phyloP scores from a whole-genome alignment of 2,797 vertebrate species.

The Melanotaenia pygmaea region DNA sequence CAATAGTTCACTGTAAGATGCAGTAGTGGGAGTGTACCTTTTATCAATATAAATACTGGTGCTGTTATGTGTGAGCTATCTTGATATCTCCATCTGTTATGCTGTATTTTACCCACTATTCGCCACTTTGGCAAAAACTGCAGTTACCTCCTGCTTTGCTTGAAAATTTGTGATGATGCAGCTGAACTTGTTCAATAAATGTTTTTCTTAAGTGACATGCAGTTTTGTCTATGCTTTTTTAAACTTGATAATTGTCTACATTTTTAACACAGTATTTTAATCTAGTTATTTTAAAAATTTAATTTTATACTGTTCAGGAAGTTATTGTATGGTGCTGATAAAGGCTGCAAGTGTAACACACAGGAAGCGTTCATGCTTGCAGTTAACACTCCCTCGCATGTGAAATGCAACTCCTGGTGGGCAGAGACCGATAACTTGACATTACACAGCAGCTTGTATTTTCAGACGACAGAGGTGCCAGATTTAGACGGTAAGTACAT shows the following conservation, averaged over 20 bases:
- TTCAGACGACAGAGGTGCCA: slow-evolving; percentile 30
- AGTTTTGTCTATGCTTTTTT: background rate
- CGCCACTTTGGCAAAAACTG: slow-evolving; percentile 41
- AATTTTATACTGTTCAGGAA: slow-evolving; percentile 45
- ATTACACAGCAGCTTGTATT: slow-evolving; percentile 34
- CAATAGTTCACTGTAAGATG: slow-evolving; percentile 30
- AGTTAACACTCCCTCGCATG: slow-evolving; percentile 42
- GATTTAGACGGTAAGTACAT: slow-evolving; percentile 56
- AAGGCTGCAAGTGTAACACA: slow-evolving; percentile 39
- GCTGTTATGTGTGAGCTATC: slow-evolving; percentile 41
- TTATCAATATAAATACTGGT: slow-evolving; percentile 36
- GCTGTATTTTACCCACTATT: slow-evolving; percentile 34
- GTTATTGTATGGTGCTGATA: background rate
- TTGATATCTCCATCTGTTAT: slow-evolving; percentile 30
- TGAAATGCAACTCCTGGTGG: slow-evolving; percentile 26
- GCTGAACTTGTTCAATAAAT: slow-evolving; percentile 75
- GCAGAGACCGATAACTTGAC: slow-evolving; percentile 22
- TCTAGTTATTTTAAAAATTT: background rate
- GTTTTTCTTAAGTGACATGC: slow-evolving; percentile 58
- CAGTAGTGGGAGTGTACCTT: slow-evolving; percentile 10
- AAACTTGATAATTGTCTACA: background rate
- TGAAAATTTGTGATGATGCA: slow-evolving; percentile 49
- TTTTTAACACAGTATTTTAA: background rate
- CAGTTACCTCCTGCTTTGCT: slow-evolving; percentile 27
- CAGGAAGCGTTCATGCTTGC: slow-evolving; percentile 68